These are phyloP conservation scores for Meleagris gallopavo DNA, from an alignment of 2,113 vertebrate species.

Conservation along the genomic window DNA sequence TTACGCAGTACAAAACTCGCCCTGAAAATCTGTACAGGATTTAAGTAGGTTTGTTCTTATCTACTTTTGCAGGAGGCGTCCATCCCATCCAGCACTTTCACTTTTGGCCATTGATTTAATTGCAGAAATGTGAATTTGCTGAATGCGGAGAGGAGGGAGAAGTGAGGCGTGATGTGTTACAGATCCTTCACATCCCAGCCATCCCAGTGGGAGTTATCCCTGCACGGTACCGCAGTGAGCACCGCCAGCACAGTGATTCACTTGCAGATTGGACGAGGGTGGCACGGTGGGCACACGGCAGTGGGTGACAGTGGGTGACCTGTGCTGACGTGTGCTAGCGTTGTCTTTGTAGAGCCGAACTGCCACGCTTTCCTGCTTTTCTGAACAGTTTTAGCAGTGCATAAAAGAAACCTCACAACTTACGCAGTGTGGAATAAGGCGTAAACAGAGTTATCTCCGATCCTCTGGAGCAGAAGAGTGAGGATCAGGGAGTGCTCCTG, in stretches of 20 bases:
- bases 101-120: neutral
- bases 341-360: neutral
- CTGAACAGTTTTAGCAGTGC: neutral
- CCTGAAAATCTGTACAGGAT: neutral
- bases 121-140: neutral
- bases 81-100: neutral
- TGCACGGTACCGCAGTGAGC: neutral
- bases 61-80: neutral
- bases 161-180: rapidly evolving
- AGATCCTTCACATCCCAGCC: neutral
- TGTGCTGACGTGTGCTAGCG: rapidly evolving
- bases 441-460: neutral
- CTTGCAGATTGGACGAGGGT: neutral
- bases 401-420: neutral
- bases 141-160: neutral
- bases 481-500: neutral
- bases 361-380: neutral
- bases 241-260: neutral
- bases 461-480: neutral
- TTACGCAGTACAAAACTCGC: neutral
- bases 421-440: neutral
- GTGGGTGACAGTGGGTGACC: neutral
- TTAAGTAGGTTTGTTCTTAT: rapidly evolving
- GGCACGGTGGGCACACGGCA: neutral
- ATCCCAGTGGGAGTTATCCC: neutral